Conservation (phyloP, 2,113 vertebrate genomes). For the Hemiprocne comata region DNA sequence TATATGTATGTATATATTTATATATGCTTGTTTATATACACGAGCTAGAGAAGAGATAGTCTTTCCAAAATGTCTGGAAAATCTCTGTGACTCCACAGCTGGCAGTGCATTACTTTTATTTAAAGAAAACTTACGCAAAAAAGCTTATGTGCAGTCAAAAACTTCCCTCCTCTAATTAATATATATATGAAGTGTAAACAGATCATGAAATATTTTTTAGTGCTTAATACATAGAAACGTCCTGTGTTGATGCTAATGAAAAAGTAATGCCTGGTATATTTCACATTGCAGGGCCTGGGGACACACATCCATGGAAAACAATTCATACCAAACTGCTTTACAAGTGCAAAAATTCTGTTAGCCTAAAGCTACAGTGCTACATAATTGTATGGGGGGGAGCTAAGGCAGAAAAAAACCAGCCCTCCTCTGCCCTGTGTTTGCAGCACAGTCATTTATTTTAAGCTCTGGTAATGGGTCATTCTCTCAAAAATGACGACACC, state of each 20-base stretch:
- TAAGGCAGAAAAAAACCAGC: background rate
- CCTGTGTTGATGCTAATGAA: constrained; percentile 52
- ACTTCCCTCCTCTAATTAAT: constrained; percentile 45
- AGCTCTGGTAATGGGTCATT: constrained; percentile 22
- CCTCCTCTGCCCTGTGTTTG: constrained; percentile 9
- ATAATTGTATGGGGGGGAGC: background rate
- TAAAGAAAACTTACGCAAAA: background rate
- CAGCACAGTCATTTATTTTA: background rate
- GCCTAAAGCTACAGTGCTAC: constrained; percentile 63
- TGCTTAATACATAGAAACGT: constrained; percentile 39
- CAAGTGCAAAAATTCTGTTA: constrained; percentile 65
- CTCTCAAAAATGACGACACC: background rate
- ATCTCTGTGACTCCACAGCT: background rate
- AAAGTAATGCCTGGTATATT: constrained; percentile 59
- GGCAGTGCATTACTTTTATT: constrained; percentile 23
- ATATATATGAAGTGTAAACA: constrained; percentile 43
- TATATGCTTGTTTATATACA: background rate
- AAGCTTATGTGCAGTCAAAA: constrained; percentile 40
- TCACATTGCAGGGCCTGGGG: constrained; percentile 57
- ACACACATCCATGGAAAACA: constrained; percentile 51
- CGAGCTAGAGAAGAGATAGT: background rate
- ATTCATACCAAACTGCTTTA: constrained; percentile 69
- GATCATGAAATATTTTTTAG: constrained; percentile 59
- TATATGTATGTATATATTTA: background rate
- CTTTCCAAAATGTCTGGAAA: constrained; percentile 40